Base-by-base conservation (phyloP, 2,888 invertebrate species). In the Ophion slaviceki region DNA sequence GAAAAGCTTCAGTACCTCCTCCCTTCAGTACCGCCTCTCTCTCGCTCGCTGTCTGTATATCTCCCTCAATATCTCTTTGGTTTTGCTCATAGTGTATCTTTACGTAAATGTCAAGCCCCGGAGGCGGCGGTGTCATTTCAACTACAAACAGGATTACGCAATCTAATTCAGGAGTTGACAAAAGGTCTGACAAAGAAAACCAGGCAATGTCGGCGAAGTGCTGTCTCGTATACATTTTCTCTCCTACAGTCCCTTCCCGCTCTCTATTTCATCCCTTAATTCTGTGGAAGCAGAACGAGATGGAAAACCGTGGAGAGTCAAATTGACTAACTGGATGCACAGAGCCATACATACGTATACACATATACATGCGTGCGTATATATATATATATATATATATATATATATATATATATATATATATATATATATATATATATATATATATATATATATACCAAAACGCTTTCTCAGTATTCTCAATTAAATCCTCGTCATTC, bases 91-190 rank as follows among this genome's bases (percentile, higher is more conserved):
- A 2, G 77, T 78, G 28, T 68, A 53, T 78, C 77, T 68, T 78
- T 64, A 64, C 75, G 53, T 32, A 75, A 64, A 64, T 75, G 75
- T 75, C 75, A 64, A 75, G 64, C 64, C 64, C 64, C 47, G 75
- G 75, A 64, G 77, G 77, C 61, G n/a, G 24, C 77, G 90, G 92
- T 93, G 93, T 93, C 93, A 92, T 93, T 93, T 92, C 92, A 90
- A 91, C 90, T 92, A 92, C 93, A 93, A 93, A 94, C 92, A 92
- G 92, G 92, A 94, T 93, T 93, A 92, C 92, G 91, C 92, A 91
- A 93, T 94, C 92, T 92, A 93, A 93, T 94, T 92, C 92, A 90
- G 89, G 75, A 89, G 80, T 90, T 90, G 91, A 93, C 93, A 93
- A 93, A 92, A 92, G 92, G 87, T 89, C 88, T 66, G 88, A 89